Evolutionary conservation across 2,797 vertebrate species (phyloP).

Genomic region (Lates japonicus): DNA sequence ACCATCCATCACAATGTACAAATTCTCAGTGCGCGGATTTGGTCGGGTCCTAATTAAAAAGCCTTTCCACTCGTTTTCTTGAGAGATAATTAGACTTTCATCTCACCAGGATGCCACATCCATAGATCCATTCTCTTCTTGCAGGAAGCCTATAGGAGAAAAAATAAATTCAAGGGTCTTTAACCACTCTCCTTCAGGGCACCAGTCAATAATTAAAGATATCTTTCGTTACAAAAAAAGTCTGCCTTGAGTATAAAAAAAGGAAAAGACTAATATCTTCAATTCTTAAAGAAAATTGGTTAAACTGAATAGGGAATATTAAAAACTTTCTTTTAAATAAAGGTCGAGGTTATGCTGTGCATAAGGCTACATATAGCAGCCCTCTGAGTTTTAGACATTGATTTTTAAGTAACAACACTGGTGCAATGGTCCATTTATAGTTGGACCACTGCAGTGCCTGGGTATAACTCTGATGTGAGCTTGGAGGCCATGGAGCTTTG

Average conservation of each 20-base stretch:
- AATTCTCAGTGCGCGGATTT: slow-evolving; percentile 93
- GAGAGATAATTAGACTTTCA: slow-evolving; percentile 99
- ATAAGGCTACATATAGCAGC: slow-evolving; percentile 1
- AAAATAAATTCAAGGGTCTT: slow-evolving; percentile 87
- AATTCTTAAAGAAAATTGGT: slow-evolving; percentile 54
- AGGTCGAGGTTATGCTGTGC: slow-evolving; percentile 30
- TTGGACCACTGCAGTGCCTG: slow-evolving; percentile 37
- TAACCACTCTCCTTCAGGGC: slow-evolving; percentile 93
- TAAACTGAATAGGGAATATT: slow-evolving; percentile 27
- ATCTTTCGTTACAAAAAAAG: slow-evolving; percentile 88
- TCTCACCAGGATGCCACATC: slow-evolving; percentile 96
- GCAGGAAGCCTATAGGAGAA: slow-evolving; percentile 92
- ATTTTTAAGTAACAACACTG: slow-evolving; percentile 54
- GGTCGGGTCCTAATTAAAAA: slow-evolving; percentile 97
- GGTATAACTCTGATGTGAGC: slow-evolving; percentile 59
- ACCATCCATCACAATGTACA: slow-evolving; percentile 97
- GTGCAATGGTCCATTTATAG: slow-evolving; percentile 52
- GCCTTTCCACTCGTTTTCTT: slow-evolving; percentile 95
- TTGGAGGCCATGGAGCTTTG: slow-evolving; percentile 67
- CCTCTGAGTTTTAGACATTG: slow-evolving; percentile 21
- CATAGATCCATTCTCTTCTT: slow-evolving; percentile 97
- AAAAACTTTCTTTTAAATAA: slow-evolving; percentile 43
- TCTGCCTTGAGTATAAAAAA: slow-evolving; percentile 63
- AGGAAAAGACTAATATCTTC: slow-evolving; percentile 56
- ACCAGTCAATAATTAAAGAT: slow-evolving; percentile 97